Evolutionary conservation across 2,797 vertebrate genomes (phyloP).

Genomic region (Knipowitschia caucasica): DNA sequence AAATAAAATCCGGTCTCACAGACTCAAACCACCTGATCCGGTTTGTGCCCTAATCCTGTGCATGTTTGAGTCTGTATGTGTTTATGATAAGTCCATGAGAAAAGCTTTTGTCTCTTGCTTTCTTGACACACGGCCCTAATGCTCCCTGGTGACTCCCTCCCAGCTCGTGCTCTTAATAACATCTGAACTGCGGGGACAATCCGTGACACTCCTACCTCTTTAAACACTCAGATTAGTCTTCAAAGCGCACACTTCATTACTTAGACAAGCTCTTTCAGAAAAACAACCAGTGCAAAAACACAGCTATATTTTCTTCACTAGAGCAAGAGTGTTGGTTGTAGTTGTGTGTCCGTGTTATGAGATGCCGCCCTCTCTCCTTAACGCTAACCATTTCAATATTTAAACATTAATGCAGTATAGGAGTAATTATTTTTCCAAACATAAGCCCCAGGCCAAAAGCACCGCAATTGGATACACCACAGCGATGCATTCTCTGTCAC

Average conservation of each 20-base stretch:
- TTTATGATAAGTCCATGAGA: slow-evolving; percentile 25
- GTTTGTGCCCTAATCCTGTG: too few species aligned
- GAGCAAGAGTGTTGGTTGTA: slow-evolving; percentile 10
- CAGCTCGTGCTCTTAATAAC: slow-evolving; percentile 53
- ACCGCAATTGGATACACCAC: slow-evolving; percentile 66
- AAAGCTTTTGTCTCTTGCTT: slow-evolving; percentile 14
- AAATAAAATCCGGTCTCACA: too few species aligned
- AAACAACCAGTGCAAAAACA: slow-evolving; percentile 30
- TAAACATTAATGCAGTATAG: slow-evolving; percentile 74
- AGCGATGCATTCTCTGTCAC: slow-evolving; percentile 64
- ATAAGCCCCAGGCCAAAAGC: slow-evolving; percentile 69
- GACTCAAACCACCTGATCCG: too few species aligned
- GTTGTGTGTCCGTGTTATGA: slow-evolving; percentile 26
- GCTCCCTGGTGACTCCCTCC: slow-evolving; percentile 46
- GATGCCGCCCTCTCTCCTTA: slow-evolving; percentile 51
- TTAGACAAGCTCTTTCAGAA: slow-evolving; percentile 34
- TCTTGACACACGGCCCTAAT: slow-evolving; percentile 47
- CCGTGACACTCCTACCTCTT: slow-evolving; percentile 41
- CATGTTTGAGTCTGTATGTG: too few species aligned
- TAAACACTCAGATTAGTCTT: slow-evolving; percentile 61
- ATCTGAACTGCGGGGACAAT: slow-evolving; percentile 56
- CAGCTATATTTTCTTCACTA: slow-evolving; percentile 9
- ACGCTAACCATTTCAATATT: slow-evolving; percentile 76
- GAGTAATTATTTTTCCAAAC: slow-evolving; percentile 81
- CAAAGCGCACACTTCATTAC: slow-evolving; percentile 52